Percentiles rank a stretch among this genome's conserved stretches.
These are phyloP conservation scores for Semibalanus balanoides DNA, from an alignment of 1,140 invertebrate genomes.

Conservation along the genomic window DNA sequence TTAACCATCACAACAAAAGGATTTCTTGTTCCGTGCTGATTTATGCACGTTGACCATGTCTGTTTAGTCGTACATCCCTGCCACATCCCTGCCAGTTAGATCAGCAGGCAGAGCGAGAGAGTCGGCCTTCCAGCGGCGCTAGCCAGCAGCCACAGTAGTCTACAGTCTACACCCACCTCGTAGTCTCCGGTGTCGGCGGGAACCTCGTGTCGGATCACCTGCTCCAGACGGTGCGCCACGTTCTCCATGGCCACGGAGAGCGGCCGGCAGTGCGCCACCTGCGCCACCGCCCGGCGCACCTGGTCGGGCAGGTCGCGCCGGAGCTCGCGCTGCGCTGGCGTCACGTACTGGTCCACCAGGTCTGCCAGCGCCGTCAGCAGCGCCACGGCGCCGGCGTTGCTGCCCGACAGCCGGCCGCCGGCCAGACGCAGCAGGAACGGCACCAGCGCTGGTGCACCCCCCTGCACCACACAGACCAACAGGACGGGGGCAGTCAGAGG, in stretches of 20 bases:
- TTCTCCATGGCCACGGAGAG: constrained; percentile 80
- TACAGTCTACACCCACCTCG: no score
- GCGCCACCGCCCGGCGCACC: constrained; percentile 49
- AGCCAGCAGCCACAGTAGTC: no score
- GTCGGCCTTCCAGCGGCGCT: no score
- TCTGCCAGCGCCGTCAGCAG: constrained; percentile 58
- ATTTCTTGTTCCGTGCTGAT: no score
- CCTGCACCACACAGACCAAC: no score
- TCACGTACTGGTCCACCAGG: constrained; percentile 53
- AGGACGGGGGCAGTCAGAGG: no score
- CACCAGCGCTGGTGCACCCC: constrained; percentile 44
- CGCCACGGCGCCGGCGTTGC: constrained; percentile 73
- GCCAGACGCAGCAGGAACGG: constrained; percentile 64
- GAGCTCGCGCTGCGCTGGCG: constrained; percentile 65
- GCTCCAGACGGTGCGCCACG: constrained; percentile 50
- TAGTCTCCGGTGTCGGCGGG: constrained; percentile 24
- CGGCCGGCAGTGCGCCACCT: constrained; percentile 60
- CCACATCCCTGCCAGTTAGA: no score
- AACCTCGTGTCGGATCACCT: constrained; percentile 44
- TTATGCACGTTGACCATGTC: no score
- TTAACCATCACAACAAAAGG: no score
- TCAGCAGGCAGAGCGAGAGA: no score
- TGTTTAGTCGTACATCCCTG: no score
- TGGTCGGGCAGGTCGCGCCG: constrained; percentile 56
- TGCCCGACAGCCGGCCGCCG: constrained; percentile 53